Conservation (phyloP, 2,113 vertebrate species). For the Syngnathus floridae region DNA sequence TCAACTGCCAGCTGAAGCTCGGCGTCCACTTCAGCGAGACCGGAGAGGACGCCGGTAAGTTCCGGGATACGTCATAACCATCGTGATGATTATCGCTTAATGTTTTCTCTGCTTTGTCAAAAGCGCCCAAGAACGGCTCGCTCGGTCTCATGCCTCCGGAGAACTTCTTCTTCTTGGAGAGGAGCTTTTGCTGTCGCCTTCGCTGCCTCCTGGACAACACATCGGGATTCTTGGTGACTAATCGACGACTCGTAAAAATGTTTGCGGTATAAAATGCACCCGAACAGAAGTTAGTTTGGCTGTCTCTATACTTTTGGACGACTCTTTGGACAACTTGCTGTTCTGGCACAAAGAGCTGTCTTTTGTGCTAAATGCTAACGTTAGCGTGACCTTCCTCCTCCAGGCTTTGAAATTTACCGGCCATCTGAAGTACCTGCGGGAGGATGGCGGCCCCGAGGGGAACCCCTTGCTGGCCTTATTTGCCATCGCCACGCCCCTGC, state of each 20-base stretch:
- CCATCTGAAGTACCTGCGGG: conserved; percentile 68
- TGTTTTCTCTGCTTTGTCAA: conserved; percentile 58
- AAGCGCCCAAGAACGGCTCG: conserved; percentile 11
- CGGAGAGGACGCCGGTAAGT: neutral
- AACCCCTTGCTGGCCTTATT: conserved; percentile 67
- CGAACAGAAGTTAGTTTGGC: no score
- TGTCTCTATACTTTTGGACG: no score
- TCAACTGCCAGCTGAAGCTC: conserved; percentile 65
- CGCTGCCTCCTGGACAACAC: conserved; percentile 80
- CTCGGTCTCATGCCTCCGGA: conserved; percentile 60
- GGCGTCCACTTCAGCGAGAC: neutral
- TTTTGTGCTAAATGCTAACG: neutral
- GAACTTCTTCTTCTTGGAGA: conserved; percentile 76
- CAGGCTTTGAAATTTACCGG: conserved; percentile 74
- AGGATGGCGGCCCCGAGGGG: conserved; percentile 32
- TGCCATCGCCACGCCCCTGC: conserved; percentile 61
- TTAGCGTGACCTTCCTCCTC: neutral
- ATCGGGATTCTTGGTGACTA: conserved; percentile 73
- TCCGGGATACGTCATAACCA: neutral
- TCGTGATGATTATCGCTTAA: neutral
- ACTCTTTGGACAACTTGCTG: no score
- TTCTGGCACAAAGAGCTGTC: no score
- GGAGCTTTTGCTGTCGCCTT: conserved; percentile 75
- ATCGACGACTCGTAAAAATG: neutral
- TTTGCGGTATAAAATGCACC: neutral